phyloP scores from a whole-genome alignment of 2,113 vertebrate genomes.

The Todiramphus chloris region DNA sequence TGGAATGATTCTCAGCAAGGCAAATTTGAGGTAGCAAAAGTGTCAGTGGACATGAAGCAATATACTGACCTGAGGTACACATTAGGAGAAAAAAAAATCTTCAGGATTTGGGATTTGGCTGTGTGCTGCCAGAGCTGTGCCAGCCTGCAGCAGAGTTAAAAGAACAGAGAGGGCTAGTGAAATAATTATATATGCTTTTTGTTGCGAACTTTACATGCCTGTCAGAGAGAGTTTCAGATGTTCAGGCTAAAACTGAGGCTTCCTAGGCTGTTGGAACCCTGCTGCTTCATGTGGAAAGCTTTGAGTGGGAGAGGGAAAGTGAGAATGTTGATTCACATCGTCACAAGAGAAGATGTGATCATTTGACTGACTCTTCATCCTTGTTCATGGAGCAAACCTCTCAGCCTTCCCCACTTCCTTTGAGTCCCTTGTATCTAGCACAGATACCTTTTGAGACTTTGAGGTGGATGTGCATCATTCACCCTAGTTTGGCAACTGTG shows the following conservation, averaged over 20 bases:
- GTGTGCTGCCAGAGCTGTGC: neutral
- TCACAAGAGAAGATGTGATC: neutral
- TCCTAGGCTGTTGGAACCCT: neutral
- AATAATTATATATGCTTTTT: neutral
- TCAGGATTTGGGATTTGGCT: neutral
- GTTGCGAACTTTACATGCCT: neutral
- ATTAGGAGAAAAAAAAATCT: neutral
- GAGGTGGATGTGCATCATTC: neutral
- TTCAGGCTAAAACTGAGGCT: neutral
- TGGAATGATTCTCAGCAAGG: neutral
- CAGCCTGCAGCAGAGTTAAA: neutral
- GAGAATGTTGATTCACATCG: neutral
- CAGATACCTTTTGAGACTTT: neutral
- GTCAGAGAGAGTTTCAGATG: neutral
- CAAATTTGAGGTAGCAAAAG: neutral
- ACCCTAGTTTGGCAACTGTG: neutral
- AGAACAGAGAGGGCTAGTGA: neutral
- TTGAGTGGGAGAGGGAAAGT: neutral
- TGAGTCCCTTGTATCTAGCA: neutral
- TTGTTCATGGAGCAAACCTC: neutral
- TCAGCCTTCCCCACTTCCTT: neutral
- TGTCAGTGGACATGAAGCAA: neutral
- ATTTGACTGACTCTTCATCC: neutral
- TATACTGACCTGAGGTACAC: neutral
- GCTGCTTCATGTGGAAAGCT: neutral